Evolutionary conservation across 2,888 invertebrate genomes (phyloP), one percentile per base, ranked within the genome.

Genomic region (Hyalella azteca): DNA sequence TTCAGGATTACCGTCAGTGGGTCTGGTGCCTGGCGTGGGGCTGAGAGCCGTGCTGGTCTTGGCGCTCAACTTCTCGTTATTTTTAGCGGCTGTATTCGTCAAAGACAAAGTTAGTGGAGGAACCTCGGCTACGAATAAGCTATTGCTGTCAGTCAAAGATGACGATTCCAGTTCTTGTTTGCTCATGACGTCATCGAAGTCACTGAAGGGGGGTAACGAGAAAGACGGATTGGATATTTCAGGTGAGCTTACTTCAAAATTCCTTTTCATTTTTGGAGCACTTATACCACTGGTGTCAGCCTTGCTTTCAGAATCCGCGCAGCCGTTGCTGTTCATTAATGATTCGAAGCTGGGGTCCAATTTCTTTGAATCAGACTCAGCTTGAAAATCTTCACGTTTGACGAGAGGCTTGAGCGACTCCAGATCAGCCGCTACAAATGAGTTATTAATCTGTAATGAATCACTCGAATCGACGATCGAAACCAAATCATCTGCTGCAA

Each of bases 21-120:
- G 80, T 36, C 77, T 80, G 2, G 82, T 82, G 2, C 82, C 82
- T 19, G 82, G 82, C 0, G 82, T 82, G 5, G 82, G 82, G 41
- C 82, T 82, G 22, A 82, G 45, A 3, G 80, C 80, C 5, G 80
- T 73, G 48, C 66, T 66, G 4, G 66, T 32, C n/a, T 66, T 66
- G 5, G 19, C n/a, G 36, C 19, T 66, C 1, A 7, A 4, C 32
- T 66, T 66, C 7, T 36, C 36, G 1, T 7, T 19, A 15, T 32
- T 36, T 29, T 36, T 66, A 3, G n/a, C 36, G 19, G 7, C 26
- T 7, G 19, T 3, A 19, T n/a, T 36, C 26, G 66, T 29, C 2
- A 66, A 11, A 0, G 66, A 19, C 7, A 36, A n/a, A 13, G 32
- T 66, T 29, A 66, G 7, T 15, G 22, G 66, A 29, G 36, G 3